Evolutionary conservation across 2,797 vertebrate species (phyloP), one percentile per base, ranked within the genome.

Genomic region (Lateolabrax maculatus): DNA sequence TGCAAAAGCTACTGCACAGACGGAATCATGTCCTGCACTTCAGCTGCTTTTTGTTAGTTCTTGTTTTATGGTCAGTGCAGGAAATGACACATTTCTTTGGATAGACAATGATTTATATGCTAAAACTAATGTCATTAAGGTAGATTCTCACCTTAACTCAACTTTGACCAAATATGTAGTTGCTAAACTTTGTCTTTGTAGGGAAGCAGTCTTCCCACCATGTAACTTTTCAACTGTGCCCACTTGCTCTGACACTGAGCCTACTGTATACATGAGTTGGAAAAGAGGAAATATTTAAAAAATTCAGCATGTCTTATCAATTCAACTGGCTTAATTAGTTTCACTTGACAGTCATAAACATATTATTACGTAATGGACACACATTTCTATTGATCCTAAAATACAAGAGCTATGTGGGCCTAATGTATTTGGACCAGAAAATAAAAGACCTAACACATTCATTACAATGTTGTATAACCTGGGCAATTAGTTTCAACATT

Each of bases 321-420:
- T 74, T 63, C 36, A 44, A 18, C 13, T 21, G 27, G 27, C 10
- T 25, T 46, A 56, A 73, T 73, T 62, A 70, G 41, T 53, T 61
- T 44, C 19, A 34, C 18, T 44, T 75, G 18, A 46, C 19, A 55
- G 46, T 55, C 71, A 73, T 6, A 56, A 49, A 37, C 27, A 56
- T 44, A 68, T 61, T 43, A n/a, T 56, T 64, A n/a, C 19, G 48
- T 27, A 64, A 69, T 60, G 19, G 69, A 29, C n/a, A 52, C 31
- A 72, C 13, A 58, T 71, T 62, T 71, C 21, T 15, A 66, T 69
- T 71, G 48, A 70, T 73, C 6, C 34, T 34, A 44, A 77, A 74
- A 52, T 49, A 48, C 25, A 70, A 16, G 9, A 62, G 43, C 9
- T 43, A 60, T 55, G 23, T 21, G 1, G 18, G 11, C 19, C 2